phyloP scores from a whole-genome alignment of 2,113 vertebrate genomes.

The Halichoeres trimaculatus region DNA sequence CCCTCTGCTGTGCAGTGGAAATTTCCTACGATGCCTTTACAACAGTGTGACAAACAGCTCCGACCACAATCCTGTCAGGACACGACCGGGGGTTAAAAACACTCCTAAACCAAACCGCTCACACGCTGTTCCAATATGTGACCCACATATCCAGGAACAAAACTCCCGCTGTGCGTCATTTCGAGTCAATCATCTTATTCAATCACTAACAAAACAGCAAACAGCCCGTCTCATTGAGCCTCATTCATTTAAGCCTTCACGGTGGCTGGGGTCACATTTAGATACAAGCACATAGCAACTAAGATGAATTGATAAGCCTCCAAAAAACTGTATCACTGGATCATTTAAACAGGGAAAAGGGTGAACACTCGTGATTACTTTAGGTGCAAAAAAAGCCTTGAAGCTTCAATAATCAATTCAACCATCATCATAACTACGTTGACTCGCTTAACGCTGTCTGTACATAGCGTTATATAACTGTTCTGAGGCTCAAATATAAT shows the following conservation, averaged over 20 bases:
- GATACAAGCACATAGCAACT: neutral
- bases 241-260: neutral
- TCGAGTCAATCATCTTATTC: neutral
- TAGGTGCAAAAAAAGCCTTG: neutral
- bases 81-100: neutral
- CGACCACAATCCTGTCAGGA: constrained; percentile 29
- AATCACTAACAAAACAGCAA: neutral
- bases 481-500: accelerated
- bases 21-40: constrained; percentile 69
- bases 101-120: neutral
- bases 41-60: constrained; percentile 39
- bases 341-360: neutral
- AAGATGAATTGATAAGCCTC: no score
- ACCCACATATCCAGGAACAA: neutral
- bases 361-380: neutral
- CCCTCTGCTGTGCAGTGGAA: constrained; percentile 67
- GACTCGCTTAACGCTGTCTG: constrained; percentile 4
- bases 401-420: constrained; percentile 13
- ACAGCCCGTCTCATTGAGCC: neutral
- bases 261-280: neutral
- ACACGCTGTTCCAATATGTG: neutral
- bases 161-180: neutral
- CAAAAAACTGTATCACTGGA: neutral
- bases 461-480: neutral
- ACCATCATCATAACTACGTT: neutral